Percentiles rank a stretch among this genome's conserved stretches.
Evolutionary conservation across 2,888 invertebrate genomes (phyloP).

Genomic region (Drosophila histrio): DNA sequence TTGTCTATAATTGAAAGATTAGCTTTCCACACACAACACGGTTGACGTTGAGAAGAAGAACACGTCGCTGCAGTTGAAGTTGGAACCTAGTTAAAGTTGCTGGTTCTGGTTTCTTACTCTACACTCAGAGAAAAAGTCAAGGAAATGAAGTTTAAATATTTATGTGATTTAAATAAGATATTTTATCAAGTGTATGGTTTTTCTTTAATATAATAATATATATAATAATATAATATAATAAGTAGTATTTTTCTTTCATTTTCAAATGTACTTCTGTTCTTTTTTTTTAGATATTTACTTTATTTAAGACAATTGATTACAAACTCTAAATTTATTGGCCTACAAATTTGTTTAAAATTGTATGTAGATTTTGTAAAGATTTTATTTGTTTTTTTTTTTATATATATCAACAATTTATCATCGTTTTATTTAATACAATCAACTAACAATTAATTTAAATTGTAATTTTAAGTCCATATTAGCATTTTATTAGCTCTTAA

Average conservation of each 20-base stretch:
- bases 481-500: too few species aligned
- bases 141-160: too few species aligned
- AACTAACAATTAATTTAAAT: too few species aligned
- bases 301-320: not conserved
- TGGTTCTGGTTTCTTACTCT: slow-evolving; percentile 12
- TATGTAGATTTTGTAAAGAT: not conserved
- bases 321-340: not conserved
- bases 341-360: not conserved
- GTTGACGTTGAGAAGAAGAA: slow-evolving; percentile 68
- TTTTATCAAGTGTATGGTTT: too few species aligned
- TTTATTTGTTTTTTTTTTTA: not conserved
- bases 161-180: too few species aligned
- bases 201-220: too few species aligned
- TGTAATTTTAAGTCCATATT: too few species aligned
- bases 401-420: not conserved
- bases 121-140: slow-evolving; percentile 1
- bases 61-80: slow-evolving; percentile 49
- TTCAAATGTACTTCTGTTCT: too few species aligned
- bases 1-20: slow-evolving; percentile 84
- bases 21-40: slow-evolving; percentile 80
- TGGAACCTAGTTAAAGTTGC: slow-evolving; percentile 1
- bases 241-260: too few species aligned
- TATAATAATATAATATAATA: too few species aligned
- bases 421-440: too few species aligned
- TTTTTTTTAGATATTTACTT: too few species aligned